A percentile compares a stretch with the other conserved stretches of the same genome.
Conservation (phyloP, 2,888 invertebrate genomes). For the Chrysomela aeneicollis region DNA sequence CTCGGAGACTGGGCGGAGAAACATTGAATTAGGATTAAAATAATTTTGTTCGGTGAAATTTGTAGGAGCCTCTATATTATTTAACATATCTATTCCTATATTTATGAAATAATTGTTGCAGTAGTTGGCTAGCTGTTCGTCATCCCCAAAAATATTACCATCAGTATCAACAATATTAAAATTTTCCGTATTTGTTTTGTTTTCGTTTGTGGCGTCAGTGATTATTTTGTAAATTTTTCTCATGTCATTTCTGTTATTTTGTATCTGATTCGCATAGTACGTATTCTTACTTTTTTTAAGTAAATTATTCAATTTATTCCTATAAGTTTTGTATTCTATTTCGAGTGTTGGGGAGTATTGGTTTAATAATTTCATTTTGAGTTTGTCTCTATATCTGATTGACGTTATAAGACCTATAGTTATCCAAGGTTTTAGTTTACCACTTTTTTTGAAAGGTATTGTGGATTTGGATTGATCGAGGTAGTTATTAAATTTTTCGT, state of each 20-base stretch:
- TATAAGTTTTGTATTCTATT: conserved; percentile 9
- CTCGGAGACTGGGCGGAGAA: neutral
- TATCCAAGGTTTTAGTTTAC: conserved; percentile 7
- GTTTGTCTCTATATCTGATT: conserved; percentile 9
- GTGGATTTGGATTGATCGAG: neutral
- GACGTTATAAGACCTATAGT: conserved; percentile 3
- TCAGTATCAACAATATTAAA: no score
- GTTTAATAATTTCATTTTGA: conserved; percentile 4
- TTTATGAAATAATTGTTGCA: no score
- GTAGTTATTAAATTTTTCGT: neutral
- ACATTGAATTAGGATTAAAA: conserved; percentile 1
- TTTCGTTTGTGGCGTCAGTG: no score
- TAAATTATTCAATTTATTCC: conserved; percentile 4
- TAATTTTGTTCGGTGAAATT: neutral
- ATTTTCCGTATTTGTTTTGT: no score
- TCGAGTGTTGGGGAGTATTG: conserved; percentile 3
- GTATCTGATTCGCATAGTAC: neutral
- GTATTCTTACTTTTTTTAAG: neutral
- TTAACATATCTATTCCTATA: neutral
- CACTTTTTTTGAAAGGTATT: neutral
- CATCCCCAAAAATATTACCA: no score
- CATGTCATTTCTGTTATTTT: neutral
- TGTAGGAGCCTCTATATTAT: neutral
- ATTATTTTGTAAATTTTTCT: no score
- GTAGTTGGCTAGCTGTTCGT: no score